Evolutionary conservation across 2,888 invertebrate species (phyloP).

Genomic region (Scrobipalpa costella): DNA sequence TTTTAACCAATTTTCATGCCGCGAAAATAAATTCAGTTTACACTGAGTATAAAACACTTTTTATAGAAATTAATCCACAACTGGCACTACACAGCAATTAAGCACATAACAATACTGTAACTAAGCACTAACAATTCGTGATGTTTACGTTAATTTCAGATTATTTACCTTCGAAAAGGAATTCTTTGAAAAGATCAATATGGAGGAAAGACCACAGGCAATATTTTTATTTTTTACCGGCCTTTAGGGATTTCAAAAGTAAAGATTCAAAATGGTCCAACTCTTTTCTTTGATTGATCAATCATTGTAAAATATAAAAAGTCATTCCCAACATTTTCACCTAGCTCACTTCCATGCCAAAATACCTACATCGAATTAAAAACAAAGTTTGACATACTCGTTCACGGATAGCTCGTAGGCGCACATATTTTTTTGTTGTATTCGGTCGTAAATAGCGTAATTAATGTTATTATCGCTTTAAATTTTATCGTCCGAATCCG

Average conservation of each 20-base stretch:
- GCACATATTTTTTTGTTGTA: constrained; percentile 18
- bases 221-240: neutral
- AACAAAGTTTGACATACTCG: constrained; percentile 15
- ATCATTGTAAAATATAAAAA: neutral
- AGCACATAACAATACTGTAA: neutral
- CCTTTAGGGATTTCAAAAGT: neutral
- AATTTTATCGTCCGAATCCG: constrained; percentile 27
- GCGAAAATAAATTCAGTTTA: constrained; percentile 36
- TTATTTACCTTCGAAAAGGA: constrained; percentile 54
- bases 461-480: constrained; percentile 21
- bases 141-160: constrained; percentile 48
- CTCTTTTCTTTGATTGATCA: neutral
- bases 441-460: constrained; percentile 10
- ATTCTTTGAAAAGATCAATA: constrained; percentile 32
- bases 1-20: constrained; percentile 20
- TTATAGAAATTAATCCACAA: constrained; percentile 34
- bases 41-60: constrained; percentile 26
- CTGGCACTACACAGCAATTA: constrained; percentile 16
- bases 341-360: neutral
- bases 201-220: constrained; percentile 23
- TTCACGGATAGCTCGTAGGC: neutral
- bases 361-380: neutral
- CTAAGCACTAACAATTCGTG: constrained; percentile 36
- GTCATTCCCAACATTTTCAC: neutral
- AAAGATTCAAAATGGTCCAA: neutral